A percentile compares a stretch with the other conserved stretches of the same genome.
These are phyloP conservation scores for Drosophila mercatorum DNA, from an alignment of 2,888 invertebrate species.

Conservation along the genomic window DNA sequence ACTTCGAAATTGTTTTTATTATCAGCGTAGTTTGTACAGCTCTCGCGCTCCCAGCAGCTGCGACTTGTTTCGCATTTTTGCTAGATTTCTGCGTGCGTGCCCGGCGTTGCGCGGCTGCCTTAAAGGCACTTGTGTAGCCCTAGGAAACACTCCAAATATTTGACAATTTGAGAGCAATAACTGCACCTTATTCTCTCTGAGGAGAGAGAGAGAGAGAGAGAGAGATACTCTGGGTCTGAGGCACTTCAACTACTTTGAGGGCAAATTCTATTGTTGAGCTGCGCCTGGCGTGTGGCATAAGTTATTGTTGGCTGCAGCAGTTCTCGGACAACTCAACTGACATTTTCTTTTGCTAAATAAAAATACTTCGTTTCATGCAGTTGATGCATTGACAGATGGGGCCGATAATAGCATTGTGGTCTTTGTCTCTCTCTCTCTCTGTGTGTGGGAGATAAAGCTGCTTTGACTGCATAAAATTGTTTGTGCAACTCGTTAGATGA, in stretches of 20 bases:
- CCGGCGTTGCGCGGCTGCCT: neutral
- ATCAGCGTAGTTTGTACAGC: slow-evolving; percentile 24
- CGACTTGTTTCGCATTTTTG: slow-evolving; percentile 12
- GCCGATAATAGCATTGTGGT: neutral
- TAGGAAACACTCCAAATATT: neutral
- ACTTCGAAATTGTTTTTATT: slow-evolving; percentile 74
- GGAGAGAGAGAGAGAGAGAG: too few relatives aligned
- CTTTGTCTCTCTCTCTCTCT: too few relatives aligned
- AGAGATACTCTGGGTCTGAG: too few relatives aligned
- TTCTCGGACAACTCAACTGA: neutral
- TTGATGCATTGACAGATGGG: neutral
- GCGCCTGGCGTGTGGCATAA: slow-evolving; percentile 7
- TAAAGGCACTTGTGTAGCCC: neutral
- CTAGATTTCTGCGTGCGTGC: neutral
- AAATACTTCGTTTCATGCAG: neutral
- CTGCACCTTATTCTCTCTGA: too few relatives aligned
- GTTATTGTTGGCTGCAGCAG: neutral
- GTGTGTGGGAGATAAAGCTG: neutral
- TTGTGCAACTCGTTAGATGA: neutral
- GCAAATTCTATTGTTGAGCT: slow-evolving; percentile 1
- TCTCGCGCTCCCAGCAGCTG: neutral
- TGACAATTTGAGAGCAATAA: neutral
- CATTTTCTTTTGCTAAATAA: neutral
- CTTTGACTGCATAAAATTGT: neutral
- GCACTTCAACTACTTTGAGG: neutral